Evolutionary conservation across 2,888 invertebrate species (phyloP), one percentile per base, ranked within the genome.

Genomic region (Sycophila texana): DNA sequence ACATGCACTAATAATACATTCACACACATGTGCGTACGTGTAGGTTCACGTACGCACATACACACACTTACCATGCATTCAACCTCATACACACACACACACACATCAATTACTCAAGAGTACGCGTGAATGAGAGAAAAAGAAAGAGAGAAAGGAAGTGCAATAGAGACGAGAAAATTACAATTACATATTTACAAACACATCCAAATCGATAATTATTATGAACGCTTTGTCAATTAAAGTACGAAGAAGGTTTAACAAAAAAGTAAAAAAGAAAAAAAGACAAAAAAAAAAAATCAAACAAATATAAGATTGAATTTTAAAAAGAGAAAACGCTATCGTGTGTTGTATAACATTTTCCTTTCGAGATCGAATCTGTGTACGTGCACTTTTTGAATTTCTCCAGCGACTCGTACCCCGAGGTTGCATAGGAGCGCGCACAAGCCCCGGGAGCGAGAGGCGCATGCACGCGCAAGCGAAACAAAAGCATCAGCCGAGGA

Each of bases 181-280:
- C 53, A 16, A 16, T 55, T 13, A 10, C 51, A 71, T 47, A 77
- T 80, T 74, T 81, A 79, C 76, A 82, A 26, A 83, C 81, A 82
- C 81, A 85, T 84, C 86, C 85, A 87, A 85, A 87, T 87, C 84
- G 86, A 85, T 88, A 89, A 89, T 89, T 87, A 90, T 89, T 89
- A 90, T 88, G 87, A 89, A 89, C 88, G 89, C 90, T 90, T 90
- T 89, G 90, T 90, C 90, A 90, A 90, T 90, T 90, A 90, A 89
- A 67, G 39, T 53, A 75, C n/a, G 26, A 74, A 66, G 39, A 20
- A 89, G 88, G 89, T 88, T 84, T 86, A 89, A 89, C 26, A 26
- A 26, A 26, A 26, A 26, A 26, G 26, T 26, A 26, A 26, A 26
- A 26, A 26, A 26, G 26, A 3, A 26, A 26, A 26, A 26, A 26